phyloP scores from a whole-genome alignment of 2,113 vertebrate species.

The Anolis carolinensis region DNA sequence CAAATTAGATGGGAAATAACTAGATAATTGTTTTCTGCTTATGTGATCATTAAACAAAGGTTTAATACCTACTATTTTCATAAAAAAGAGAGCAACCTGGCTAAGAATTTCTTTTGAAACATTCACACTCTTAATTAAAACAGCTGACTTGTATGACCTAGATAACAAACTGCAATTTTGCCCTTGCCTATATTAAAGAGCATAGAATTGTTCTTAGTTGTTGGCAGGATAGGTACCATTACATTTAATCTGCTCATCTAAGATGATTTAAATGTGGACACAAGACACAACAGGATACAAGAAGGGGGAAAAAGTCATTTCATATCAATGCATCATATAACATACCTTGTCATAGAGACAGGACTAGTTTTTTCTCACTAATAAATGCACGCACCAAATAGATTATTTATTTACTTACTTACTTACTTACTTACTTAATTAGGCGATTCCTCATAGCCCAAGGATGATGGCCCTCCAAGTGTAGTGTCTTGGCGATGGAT shows the following conservation, averaged over 20 bases:
- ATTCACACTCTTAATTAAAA: constrained; percentile 27
- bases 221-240: background rate
- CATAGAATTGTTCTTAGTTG: background rate
- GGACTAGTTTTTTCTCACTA: too few relatives aligned
- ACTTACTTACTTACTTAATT: too few relatives aligned
- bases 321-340: too few relatives aligned
- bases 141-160: background rate
- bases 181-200: background rate
- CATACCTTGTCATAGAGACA: too few relatives aligned
- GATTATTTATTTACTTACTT: too few relatives aligned
- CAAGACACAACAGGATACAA: too few relatives aligned
- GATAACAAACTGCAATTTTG: constrained; percentile 28
- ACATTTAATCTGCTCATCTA: background rate
- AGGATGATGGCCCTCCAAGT: too few relatives aligned
- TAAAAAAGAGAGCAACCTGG: background rate
- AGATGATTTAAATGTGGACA: too few relatives aligned
- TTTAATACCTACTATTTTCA: background rate
- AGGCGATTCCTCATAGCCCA: too few relatives aligned
- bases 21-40: constrained; percentile 55
- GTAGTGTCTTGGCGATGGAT: too few relatives aligned
- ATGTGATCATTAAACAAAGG: constrained; percentile 42
- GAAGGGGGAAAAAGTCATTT: too few relatives aligned
- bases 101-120: background rate
- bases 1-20: constrained; percentile 47
- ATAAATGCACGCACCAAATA: too few relatives aligned